These are phyloP conservation scores for Poecilia wingei DNA, from an alignment of 2,797 vertebrate species.

Conservation along the genomic window DNA sequence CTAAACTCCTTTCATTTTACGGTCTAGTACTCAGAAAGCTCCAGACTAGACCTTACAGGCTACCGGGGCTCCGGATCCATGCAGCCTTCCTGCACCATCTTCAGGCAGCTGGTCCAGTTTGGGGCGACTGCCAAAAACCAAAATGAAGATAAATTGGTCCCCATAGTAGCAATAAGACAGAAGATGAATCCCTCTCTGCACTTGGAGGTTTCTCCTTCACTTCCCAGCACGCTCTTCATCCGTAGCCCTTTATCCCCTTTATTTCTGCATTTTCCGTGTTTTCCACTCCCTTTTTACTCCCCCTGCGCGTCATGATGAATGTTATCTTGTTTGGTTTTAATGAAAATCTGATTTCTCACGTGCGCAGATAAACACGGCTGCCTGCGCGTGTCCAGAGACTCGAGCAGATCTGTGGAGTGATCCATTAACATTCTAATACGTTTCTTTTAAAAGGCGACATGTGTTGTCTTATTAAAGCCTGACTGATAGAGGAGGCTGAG, in stretches of 20 bases:
- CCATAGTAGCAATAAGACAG: slow-evolving; percentile 73
- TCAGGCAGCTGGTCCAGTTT: slow-evolving; percentile 44
- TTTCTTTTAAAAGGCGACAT: slow-evolving; percentile 71
- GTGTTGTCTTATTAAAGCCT: slow-evolving; percentile 77
- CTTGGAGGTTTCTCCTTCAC: slow-evolving; percentile 63
- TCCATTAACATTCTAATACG: slow-evolving; percentile 76
- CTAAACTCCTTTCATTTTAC: not conserved
- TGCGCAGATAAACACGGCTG: slow-evolving; percentile 21
- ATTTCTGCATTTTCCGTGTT: slow-evolving; percentile 52
- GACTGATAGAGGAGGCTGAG: slow-evolving; percentile 68
- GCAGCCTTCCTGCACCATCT: slow-evolving; percentile 41
- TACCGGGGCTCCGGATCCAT: slow-evolving; percentile 15
- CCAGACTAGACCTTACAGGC: not conserved
- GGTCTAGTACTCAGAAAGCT: not conserved
- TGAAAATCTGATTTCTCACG: slow-evolving; percentile 50
- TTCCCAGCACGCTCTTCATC: slow-evolving; percentile 48
- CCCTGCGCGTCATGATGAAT: slow-evolving; percentile 65
- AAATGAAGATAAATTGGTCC: slow-evolving; percentile 81
- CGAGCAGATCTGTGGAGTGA: slow-evolving; percentile 47
- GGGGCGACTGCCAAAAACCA: slow-evolving; percentile 64
- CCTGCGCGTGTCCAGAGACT: slow-evolving; percentile 8
- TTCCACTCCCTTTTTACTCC: slow-evolving; percentile 36
- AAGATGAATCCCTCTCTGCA: slow-evolving; percentile 74
- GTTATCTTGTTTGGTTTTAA: slow-evolving; percentile 58
- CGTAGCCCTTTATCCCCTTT: slow-evolving; percentile 53